Conservation (phyloP, 2,113 vertebrate genomes). For the Heterocephalus glaber region DNA sequence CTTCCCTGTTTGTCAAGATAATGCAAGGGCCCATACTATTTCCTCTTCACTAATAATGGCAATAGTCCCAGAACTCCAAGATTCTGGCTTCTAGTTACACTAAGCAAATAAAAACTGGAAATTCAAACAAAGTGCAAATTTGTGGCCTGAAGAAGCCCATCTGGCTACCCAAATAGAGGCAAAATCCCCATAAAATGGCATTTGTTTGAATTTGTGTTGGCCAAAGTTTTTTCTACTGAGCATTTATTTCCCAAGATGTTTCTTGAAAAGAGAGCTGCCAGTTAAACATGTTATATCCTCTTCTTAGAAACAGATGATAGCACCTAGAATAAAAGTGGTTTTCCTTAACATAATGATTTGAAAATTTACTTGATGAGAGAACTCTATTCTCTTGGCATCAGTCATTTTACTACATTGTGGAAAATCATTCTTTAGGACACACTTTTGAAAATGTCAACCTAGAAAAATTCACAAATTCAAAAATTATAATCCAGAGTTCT, state of each 20-base stretch:
- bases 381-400: not conserved
- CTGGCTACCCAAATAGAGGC: not conserved
- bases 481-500: not conserved
- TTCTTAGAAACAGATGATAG: not conserved
- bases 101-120: not conserved
- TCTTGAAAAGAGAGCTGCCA: not conserved
- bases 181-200: not conserved
- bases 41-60: not conserved
- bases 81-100: not conserved
- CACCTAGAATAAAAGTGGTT: not conserved
- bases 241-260: not conserved
- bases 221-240: not conserved
- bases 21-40: not conserved
- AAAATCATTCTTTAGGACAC: not conserved
- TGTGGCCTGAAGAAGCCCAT: not conserved
- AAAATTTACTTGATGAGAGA: not conserved
- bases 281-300: not conserved
- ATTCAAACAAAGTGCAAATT: not conserved
- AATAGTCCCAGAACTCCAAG: not conserved
- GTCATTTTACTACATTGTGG: not conserved
- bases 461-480: conserved; percentile 34
- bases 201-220: conserved; percentile 16
- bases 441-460: conserved; percentile 22
- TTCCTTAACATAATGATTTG: not conserved
- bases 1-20: not conserved